phyloP scores from a whole-genome alignment of 2,888 invertebrate genomes.

The Lasioglossum zephyrum region DNA sequence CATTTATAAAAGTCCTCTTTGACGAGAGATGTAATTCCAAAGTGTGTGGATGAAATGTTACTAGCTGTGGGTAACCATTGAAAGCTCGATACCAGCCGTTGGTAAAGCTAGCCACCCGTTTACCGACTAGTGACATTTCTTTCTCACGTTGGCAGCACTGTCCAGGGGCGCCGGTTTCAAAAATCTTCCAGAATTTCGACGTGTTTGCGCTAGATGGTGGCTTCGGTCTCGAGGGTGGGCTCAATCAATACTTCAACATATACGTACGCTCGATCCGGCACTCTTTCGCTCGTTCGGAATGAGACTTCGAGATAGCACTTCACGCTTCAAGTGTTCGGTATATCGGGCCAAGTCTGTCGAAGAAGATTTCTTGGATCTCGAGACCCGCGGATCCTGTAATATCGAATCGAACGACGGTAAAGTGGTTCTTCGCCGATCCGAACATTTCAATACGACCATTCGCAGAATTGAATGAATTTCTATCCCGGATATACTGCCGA shows the following conservation, averaged over 20 bases:
- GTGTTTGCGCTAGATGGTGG: slow-evolving; percentile 40
- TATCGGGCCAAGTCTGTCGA: not conserved
- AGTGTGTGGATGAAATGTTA: not conserved
- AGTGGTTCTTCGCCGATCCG: not conserved
- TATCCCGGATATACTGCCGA: not conserved
- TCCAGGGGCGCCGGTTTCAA: not conserved
- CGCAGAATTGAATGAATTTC: not conserved
- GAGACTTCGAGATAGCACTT: not conserved
- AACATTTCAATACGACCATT: slow-evolving; percentile 5
- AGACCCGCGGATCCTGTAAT: no score
- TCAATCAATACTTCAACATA: slow-evolving; percentile 37
- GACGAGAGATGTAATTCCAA: no score
- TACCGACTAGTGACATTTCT: slow-evolving; percentile 42
- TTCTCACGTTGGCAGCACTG: slow-evolving; percentile 33
- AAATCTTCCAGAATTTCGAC: not conserved
- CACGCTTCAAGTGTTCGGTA: slow-evolving; percentile 10
- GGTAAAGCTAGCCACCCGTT: slow-evolving; percentile 11
- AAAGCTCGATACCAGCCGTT: slow-evolving; percentile 7
- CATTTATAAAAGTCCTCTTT: no score
- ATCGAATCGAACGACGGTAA: not conserved
- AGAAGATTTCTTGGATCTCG: not conserved
- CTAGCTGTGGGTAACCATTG: slow-evolving; percentile 23
- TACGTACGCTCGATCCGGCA: not conserved
- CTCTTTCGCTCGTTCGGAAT: not conserved
- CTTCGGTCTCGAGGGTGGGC: not conserved